Evolutionary conservation across 2,888 invertebrate genomes (phyloP).

Genomic region (Phania funesta): DNA sequence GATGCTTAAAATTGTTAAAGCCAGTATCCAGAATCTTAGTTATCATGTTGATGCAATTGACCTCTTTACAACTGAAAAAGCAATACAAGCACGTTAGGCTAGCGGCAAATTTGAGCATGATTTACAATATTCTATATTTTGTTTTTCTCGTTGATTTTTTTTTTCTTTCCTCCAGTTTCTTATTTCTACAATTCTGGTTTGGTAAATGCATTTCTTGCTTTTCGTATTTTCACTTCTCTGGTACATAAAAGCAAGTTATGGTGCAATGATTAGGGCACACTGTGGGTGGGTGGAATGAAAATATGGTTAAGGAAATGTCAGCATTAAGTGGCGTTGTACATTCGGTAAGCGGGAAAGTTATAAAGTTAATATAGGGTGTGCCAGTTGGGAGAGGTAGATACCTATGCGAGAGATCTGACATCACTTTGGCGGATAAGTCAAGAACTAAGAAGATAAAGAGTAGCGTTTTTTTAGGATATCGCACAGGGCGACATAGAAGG

Average conservation of each 20-base stretch:
- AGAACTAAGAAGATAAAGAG: too few relatives aligned
- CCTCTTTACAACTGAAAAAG: slow-evolving; percentile 54
- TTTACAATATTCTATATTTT: slow-evolving; percentile 39
- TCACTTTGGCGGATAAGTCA: too few relatives aligned
- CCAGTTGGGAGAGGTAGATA: too few relatives aligned
- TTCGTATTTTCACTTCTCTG: background rate
- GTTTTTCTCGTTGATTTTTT: background rate
- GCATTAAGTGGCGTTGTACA: too few relatives aligned
- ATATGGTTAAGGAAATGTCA: background rate
- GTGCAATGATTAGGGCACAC: background rate
- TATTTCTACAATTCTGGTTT: slow-evolving; percentile 23
- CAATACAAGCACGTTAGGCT: slow-evolving; percentile 47
- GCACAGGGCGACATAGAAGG: too few relatives aligned
- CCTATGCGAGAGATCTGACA: too few relatives aligned
- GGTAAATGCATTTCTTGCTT: slow-evolving; percentile 36
- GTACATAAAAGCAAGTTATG: slow-evolving; percentile 19
- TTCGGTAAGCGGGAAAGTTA: too few relatives aligned
- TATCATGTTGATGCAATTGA: slow-evolving; percentile 64
- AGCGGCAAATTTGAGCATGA: slow-evolving; percentile 64
- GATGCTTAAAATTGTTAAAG: slow-evolving; percentile 35
- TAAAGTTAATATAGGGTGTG: too few relatives aligned
- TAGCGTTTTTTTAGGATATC: too few relatives aligned
- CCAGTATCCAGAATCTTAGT: slow-evolving; percentile 35
- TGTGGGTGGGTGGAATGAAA: background rate
- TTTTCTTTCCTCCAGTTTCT: slow-evolving; percentile 3